Evolutionary conservation across 2,888 invertebrate genomes (phyloP).

Genomic region (Eulithis prunata): DNA sequence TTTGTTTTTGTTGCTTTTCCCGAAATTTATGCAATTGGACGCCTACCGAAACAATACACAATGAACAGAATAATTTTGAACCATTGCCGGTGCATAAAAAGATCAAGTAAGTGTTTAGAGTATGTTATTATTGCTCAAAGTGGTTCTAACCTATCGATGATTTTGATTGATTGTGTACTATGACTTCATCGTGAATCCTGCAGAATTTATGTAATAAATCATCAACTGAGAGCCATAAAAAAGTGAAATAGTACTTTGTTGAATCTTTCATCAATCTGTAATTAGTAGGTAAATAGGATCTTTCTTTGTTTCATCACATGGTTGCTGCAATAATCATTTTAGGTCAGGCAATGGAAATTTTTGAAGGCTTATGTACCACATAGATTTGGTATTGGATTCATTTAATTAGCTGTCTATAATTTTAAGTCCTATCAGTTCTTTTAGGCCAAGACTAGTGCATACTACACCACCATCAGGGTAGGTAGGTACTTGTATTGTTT

Average conservation of each 20-base stretch:
- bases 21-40: conserved; percentile 54
- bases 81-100: conserved; percentile 70
- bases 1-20: conserved; percentile 74
- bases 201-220: conserved; percentile 48
- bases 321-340: conserved; percentile 47
- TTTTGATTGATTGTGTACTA: conserved; percentile 65
- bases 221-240: conserved; percentile 26
- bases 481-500: neutral
- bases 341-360: conserved; percentile 12
- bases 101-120: conserved; percentile 66
- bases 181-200: conserved; percentile 53
- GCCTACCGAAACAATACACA: conserved; percentile 52
- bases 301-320: conserved; percentile 43
- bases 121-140: conserved; percentile 9
- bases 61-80: conserved; percentile 76
- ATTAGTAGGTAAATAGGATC: neutral
- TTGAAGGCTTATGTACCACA: neutral
- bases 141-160: conserved; percentile 58
- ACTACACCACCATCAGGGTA: neutral
- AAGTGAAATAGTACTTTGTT: conserved; percentile 34
- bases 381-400: neutral
- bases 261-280: neutral
- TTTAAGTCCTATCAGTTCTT: too few species aligned
- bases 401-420: too few species aligned
- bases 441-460: neutral